Conservation (phyloP, 2,888 invertebrate genomes). For the Chirona hameri region DNA sequence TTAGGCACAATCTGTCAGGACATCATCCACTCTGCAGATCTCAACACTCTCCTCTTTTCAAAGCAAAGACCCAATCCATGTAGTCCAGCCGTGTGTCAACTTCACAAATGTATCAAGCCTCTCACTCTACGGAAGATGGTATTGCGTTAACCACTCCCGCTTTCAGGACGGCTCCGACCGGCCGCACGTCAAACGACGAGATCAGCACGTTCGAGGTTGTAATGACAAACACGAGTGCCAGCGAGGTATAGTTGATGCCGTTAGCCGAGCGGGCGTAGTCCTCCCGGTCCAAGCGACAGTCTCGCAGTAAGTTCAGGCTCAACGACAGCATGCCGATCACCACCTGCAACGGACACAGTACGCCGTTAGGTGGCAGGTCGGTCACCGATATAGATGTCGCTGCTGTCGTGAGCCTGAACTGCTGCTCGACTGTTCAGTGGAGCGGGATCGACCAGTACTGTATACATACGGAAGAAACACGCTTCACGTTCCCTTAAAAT, state of each 20-base stretch:
- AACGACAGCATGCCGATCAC: slow-evolving; percentile 65
- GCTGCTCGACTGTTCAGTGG: background rate
- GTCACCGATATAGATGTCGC: background rate
- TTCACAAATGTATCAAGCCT: no score
- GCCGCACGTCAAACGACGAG: slow-evolving; percentile 76
- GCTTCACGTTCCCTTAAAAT: no score
- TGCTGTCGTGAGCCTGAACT: background rate
- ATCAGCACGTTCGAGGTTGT: slow-evolving; percentile 76
- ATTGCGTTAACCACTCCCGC: no score
- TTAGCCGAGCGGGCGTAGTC: slow-evolving; percentile 68
- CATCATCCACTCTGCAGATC: no score
- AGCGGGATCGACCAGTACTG: no score
- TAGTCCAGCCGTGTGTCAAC: no score
- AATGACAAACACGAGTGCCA: slow-evolving; percentile 75
- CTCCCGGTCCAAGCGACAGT: slow-evolving; percentile 72
- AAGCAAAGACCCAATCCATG: no score
- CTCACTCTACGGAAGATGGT: no score
- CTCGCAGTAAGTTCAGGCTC: slow-evolving; percentile 71
- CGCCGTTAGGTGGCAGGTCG: slow-evolving; percentile 23
- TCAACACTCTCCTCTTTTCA: no score
- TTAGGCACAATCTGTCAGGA: no score
- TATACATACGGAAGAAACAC: no score
- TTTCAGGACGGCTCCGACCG: no score
- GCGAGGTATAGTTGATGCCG: slow-evolving; percentile 73
- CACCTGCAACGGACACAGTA: slow-evolving; percentile 55